A percentile compares a stretch with the other conserved stretches of the same genome.
Conservation (phyloP, 2,113 vertebrate genomes). For the Peromyscus maniculatus region DNA sequence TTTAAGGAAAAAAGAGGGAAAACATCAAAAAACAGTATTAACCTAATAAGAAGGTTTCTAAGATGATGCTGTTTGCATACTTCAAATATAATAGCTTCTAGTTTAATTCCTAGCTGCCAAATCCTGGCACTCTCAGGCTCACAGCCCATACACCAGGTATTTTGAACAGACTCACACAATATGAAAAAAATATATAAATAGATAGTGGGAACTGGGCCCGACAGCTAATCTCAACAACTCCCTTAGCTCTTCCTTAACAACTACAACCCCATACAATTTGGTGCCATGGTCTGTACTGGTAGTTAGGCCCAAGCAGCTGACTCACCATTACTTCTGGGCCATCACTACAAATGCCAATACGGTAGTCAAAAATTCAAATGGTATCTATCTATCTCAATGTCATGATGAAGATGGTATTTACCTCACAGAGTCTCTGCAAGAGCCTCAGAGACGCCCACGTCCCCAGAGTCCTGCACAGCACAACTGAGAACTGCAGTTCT, state of each 20-base stretch:
- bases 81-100: background rate
- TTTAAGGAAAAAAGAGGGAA: background rate
- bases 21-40: background rate
- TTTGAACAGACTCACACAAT: background rate
- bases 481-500: background rate
- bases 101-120: background rate
- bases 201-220: background rate
- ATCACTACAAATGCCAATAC: background rate
- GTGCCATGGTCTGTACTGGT: background rate
- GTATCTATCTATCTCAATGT: background rate
- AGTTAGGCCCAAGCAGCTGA: background rate
- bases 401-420: background rate
- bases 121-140: background rate
- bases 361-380: background rate
- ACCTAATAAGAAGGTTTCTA: background rate
- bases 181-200: background rate
- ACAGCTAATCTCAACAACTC: background rate
- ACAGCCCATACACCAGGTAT: background rate
- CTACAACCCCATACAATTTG: background rate
- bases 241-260: background rate
- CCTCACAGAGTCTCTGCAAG: background rate
- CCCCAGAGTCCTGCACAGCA: background rate
- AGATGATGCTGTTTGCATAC: background rate
- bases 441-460: background rate
- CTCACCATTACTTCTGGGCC: background rate